Base-by-base conservation (phyloP, 37 sponge, comb jelly and placozoan species). In the Hexactinellida sp. region DNA sequence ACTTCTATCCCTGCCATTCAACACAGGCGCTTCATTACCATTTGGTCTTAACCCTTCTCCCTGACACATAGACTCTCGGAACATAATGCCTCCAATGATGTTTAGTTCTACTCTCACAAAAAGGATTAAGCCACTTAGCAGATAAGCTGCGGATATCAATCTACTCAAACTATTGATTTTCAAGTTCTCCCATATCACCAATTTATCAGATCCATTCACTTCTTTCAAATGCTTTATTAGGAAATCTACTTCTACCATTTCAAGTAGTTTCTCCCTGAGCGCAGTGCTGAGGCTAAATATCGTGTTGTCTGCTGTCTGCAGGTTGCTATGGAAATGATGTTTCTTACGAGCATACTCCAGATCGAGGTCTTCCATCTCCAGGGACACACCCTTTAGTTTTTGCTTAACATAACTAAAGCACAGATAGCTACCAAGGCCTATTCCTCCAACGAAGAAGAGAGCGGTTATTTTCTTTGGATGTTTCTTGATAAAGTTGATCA, bases 311-410 rank as follows among this genome's bases (percentile, higher is more conserved):
- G 76, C 76, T 21, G 76, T 63, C 30, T 63, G 76, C 28, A 32
- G 76, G 13, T 63, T 63, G 13, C 76, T 63, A 25, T 63, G 76
- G 76, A 63, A 63, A n/a, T 63, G 76, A 32, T 63, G 76, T 63
- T 7, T 28, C 76, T 63, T 63, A 28, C 76, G 76, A 25, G 76
- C 34, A 28, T 63, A 25, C 25, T 32, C 76, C 76, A 63, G 5
- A 63, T 63, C 13, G 76, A 23, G 13, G 5, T 63, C 5, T 28
- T 28, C 28, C 76, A 63, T 63, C 5, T 63, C 5, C 34, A 21
- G 76, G 13, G 76, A 63, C 76, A 63, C 13, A 28, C 13, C 30
- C 5, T 21, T 63, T 3, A 63, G 76, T 63, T 63, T 7, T 25
- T 63, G 21, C 30, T 63, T 63, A n/a, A 63, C 30, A n/a, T n/a